These are phyloP conservation scores for Monochamus alternatus DNA, from an alignment of 2,888 invertebrate species.

Conservation along the genomic window DNA sequence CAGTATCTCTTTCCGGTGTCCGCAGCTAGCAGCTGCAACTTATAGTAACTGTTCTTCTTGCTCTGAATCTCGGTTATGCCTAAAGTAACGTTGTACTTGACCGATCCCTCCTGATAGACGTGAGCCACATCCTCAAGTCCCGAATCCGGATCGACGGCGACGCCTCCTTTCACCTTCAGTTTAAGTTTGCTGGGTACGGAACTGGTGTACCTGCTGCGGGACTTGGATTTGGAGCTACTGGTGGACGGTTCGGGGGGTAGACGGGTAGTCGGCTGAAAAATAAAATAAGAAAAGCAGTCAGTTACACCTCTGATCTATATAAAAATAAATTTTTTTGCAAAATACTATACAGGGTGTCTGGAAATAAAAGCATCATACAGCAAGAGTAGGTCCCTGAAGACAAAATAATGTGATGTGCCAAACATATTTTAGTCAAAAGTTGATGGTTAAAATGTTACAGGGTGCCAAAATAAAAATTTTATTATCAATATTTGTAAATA, in stretches of 20 bases:
- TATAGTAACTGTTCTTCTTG: conserved; percentile 95
- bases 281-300: no score
- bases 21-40: conserved; percentile 89
- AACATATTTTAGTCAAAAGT: no score
- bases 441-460: no score
- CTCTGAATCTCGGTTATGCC: conserved; percentile 89
- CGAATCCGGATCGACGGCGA: conserved; percentile 95
- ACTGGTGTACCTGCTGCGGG: conserved; percentile 69
- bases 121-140: conserved; percentile 85
- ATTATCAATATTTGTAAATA: no score
- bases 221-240: conserved; percentile 63
- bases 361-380: no score
- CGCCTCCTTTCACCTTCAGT: conserved; percentile 84
- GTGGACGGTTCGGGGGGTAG: conserved; percentile 63
- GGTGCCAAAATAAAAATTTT: no score
- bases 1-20: conserved; percentile 77
- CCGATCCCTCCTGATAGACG: conserved; percentile 77
- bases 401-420: no score
- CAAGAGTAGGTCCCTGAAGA: no score
- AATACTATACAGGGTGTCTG: no score
- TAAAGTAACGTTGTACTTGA: conserved; percentile 85
- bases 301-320: no score
- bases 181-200: conserved; percentile 77
- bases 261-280: conserved; percentile 63
- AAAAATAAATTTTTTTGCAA: no score